phyloP scores from a whole-genome alignment of 2,113 vertebrate genomes.

The Gracilinanus agilis region DNA sequence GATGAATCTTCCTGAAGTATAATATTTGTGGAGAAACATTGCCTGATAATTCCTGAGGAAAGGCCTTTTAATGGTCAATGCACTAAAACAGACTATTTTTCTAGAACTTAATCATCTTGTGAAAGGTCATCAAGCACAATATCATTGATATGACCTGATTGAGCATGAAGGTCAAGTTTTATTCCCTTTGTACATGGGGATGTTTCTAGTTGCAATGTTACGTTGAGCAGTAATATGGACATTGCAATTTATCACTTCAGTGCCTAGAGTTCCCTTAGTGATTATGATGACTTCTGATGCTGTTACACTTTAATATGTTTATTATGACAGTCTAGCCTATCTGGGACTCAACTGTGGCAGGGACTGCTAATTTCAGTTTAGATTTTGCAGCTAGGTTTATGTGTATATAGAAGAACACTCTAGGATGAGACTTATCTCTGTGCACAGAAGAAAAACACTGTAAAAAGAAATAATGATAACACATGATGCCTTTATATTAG shows the following conservation, averaged over 20 bases:
- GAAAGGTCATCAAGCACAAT: slow-evolving; percentile 65
- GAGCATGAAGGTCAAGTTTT: slow-evolving; percentile 75
- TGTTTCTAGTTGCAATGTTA: slow-evolving; percentile 70
- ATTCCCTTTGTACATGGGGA: slow-evolving; percentile 54
- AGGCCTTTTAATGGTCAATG: neutral
- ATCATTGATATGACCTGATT: slow-evolving; percentile 67
- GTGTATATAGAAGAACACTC: neutral
- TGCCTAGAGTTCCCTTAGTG: slow-evolving; percentile 69
- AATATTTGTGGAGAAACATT: slow-evolving; percentile 73
- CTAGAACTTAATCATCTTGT: slow-evolving; percentile 62
- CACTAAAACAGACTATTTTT: slow-evolving; percentile 60
- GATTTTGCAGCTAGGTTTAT: slow-evolving; percentile 21
- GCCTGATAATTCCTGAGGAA: slow-evolving; percentile 59
- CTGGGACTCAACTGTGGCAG: neutral
- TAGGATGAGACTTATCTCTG: slow-evolving; percentile 12
- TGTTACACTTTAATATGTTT: slow-evolving; percentile 68
- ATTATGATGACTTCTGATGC: slow-evolving; percentile 62
- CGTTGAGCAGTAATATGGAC: slow-evolving; percentile 74
- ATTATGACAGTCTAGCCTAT: slow-evolving; percentile 15
- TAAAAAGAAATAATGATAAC: slow-evolving; percentile 42
- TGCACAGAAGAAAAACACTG: slow-evolving; percentile 37
- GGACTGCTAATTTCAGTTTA: neutral
- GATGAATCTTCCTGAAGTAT: slow-evolving; percentile 59
- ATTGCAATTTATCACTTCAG: slow-evolving; percentile 59
- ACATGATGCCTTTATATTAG: neutral